Percentiles rank a stretch among this genome's conserved stretches.
phyloP scores from a whole-genome alignment of 2,113 vertebrate species.

The Oxygymnocypris stewartii region DNA sequence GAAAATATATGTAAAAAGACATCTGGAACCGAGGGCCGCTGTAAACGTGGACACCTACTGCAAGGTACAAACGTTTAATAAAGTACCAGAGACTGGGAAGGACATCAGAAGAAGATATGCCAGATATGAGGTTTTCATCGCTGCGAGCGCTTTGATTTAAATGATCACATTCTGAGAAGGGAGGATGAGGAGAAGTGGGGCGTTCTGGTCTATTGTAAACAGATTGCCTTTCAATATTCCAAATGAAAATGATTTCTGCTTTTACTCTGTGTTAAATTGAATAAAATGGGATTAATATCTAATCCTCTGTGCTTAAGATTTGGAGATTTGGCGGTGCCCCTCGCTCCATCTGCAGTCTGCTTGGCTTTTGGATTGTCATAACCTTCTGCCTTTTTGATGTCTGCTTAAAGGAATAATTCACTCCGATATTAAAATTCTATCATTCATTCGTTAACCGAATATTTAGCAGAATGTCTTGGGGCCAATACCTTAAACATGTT shows the following conservation, averaged over 20 bases:
- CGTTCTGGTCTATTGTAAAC: slow-evolving; percentile 36
- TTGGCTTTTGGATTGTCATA: slow-evolving; percentile 26
- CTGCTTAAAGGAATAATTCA: background rate
- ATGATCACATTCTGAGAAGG: too few species aligned
- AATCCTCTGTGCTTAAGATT: slow-evolving; percentile 31
- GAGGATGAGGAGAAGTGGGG: background rate
- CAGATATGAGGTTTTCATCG: slow-evolving; percentile 2
- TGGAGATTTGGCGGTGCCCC: slow-evolving; percentile 7
- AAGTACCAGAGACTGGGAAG: background rate
- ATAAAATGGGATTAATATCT: slow-evolving; percentile 41
- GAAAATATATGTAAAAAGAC: too few species aligned
- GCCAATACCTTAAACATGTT: background rate
- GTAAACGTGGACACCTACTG: background rate
- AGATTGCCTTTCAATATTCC: slow-evolving; percentile 27
- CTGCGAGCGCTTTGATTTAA: background rate
- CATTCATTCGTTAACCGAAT: background rate
- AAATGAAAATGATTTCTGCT: slow-evolving; percentile 28
- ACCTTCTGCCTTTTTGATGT: slow-evolving; percentile 21
- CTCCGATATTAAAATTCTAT: background rate
- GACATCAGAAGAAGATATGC: background rate
- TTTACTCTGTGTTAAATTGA: slow-evolving; percentile 30
- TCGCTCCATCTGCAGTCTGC: background rate
- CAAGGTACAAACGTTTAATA: slow-evolving; percentile 2
- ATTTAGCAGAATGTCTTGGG: background rate
- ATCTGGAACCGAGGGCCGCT: background rate